A percentile compares a stretch with the other conserved stretches of the same genome.
Evolutionary conservation across 1,140 invertebrate genomes (phyloP).

Genomic region (Drosophila takahashii): DNA sequence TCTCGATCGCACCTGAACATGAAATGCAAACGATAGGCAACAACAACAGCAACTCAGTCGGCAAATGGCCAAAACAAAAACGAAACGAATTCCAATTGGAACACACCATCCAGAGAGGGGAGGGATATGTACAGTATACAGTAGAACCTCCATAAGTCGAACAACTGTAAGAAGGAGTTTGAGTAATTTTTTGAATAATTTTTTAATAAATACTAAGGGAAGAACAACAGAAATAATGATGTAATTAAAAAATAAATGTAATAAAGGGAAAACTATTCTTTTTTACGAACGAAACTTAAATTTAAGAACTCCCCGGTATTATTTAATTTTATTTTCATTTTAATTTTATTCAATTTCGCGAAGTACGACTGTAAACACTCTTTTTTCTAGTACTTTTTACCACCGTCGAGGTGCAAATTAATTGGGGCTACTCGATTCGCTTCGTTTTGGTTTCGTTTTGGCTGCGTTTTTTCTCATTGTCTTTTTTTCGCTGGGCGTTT

Average conservation of each 20-base stretch:
- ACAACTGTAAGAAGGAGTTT: no score
- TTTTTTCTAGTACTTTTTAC: conserved; percentile 10
- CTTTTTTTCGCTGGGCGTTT: conserved; percentile 1
- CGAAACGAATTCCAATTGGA: conserved; percentile 13
- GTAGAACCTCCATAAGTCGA: background rate
- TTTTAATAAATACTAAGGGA: no score
- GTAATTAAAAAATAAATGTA: no score
- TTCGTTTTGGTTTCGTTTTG: conserved; percentile 40
- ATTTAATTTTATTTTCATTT: no score
- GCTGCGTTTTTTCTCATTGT: conserved; percentile 18
- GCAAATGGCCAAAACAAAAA: conserved; percentile 14
- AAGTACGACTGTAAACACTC: background rate
- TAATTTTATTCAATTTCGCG: background rate
- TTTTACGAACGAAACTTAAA: no score
- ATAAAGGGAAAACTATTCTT: no score
- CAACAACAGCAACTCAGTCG: background rate
- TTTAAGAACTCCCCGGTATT: no score
- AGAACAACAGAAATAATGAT: no score
- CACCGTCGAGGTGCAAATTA: conserved; percentile 55
- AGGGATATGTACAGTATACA: background rate
- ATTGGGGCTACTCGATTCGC: conserved; percentile 52
- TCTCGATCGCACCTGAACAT: conserved; percentile 51
- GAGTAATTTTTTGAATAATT: no score
- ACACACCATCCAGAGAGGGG: background rate
- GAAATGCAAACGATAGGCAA: conserved; percentile 39